Evolutionary conservation across 2,888 invertebrate genomes (phyloP).

Genomic region (Lucinisca nassula): DNA sequence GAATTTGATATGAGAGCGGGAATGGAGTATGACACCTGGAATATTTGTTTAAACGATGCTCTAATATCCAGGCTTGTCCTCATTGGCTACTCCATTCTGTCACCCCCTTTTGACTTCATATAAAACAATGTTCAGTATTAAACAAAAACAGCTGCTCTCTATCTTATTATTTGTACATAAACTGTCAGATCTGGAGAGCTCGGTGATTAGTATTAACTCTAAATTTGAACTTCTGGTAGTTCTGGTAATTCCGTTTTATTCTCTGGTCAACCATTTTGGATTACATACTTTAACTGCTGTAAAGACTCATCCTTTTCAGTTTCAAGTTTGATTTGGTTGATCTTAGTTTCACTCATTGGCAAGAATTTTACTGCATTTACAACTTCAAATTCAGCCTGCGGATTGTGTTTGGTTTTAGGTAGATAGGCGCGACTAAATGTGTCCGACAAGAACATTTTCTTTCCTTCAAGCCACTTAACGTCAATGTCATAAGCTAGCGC

Average conservation of each 20-base stretch:
- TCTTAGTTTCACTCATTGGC: background rate
- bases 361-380: background rate
- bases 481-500: conserved; percentile 84
- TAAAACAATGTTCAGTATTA: too few relatives aligned
- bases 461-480: conserved; percentile 48
- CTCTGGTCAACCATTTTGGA: conserved; percentile 52
- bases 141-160: too few relatives aligned
- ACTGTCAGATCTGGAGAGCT: too few relatives aligned
- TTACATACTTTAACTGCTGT: background rate
- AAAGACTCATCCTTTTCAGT: conserved; percentile 26
- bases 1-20: too few relatives aligned
- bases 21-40: too few relatives aligned
- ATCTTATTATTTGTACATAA: too few relatives aligned
- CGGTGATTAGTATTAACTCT: too few relatives aligned
- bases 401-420: background rate
- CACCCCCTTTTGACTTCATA: too few relatives aligned
- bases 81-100: too few relatives aligned
- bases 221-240: background rate
- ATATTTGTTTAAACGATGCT: too few relatives aligned
- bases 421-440: conserved; percentile 57
- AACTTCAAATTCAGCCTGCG: background rate
- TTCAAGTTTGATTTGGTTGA: background rate
- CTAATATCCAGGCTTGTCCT: too few relatives aligned
- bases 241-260: background rate
- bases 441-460: conserved; percentile 56